Conservation (phyloP, 1,140 invertebrate species). For the Colletes gigas region DNA sequence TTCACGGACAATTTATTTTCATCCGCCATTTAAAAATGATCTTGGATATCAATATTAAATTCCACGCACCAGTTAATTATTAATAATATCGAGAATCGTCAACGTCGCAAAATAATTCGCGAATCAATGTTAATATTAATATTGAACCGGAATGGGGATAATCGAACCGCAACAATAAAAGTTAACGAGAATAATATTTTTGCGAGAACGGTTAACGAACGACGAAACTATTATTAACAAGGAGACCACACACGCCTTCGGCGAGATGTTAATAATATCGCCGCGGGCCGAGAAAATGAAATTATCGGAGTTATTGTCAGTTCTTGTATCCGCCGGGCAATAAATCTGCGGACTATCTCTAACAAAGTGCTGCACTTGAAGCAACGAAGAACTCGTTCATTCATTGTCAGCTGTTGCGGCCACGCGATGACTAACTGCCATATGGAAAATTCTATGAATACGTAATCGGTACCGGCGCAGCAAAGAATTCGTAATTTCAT, state of each 20-base stretch:
- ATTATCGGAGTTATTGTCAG: constrained; percentile 47
- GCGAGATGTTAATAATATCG: constrained; percentile 19
- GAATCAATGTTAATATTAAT: too few species aligned
- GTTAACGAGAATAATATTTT: too few species aligned
- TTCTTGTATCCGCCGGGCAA: constrained; percentile 40
- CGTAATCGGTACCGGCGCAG: not conserved
- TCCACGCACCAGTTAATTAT: too few species aligned
- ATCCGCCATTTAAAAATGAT: too few species aligned
- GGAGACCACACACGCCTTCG: not conserved
- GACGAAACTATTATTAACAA: not conserved
- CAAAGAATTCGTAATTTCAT: not conserved
- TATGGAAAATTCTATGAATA: constrained; percentile 55
- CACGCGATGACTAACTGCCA: constrained; percentile 2
- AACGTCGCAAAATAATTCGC: too few species aligned
- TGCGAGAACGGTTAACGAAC: too few species aligned
- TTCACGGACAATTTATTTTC: too few species aligned
- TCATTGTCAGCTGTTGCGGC: constrained; percentile 31
- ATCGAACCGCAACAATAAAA: too few species aligned
- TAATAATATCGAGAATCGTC: too few species aligned
- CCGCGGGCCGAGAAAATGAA: constrained; percentile 3
- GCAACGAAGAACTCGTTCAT: constrained; percentile 55
- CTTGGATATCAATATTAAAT: too few species aligned
- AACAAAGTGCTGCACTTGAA: constrained; percentile 44
- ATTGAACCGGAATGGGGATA: too few species aligned
- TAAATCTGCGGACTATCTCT: constrained; percentile 49